Evolutionary conservation across 2,888 invertebrate species (phyloP).

Genomic region (Lepas anatifera): DNA sequence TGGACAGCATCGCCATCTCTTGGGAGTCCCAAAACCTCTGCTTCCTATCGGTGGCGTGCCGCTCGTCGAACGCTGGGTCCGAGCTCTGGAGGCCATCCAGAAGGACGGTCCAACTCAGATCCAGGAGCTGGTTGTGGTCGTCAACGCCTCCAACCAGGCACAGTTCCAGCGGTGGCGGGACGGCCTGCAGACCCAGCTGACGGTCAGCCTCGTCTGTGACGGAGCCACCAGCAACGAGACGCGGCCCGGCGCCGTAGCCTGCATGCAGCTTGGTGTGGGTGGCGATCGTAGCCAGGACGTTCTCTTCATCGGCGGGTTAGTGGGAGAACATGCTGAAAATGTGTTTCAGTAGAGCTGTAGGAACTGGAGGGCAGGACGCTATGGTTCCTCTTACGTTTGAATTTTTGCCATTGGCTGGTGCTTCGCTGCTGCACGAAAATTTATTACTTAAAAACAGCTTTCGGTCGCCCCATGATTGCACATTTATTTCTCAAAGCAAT

Average conservation of each 20-base stretch:
- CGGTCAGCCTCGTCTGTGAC: constrained; percentile 20
- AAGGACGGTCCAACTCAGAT: background rate
- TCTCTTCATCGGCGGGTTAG: constrained; percentile 24
- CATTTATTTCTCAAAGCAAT: too few relatives aligned
- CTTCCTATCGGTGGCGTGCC: background rate
- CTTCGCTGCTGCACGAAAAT: too few relatives aligned
- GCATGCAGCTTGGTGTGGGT: constrained; percentile 20
- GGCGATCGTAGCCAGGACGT: constrained; percentile 13
- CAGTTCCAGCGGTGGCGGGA: background rate
- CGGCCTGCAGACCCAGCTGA: background rate
- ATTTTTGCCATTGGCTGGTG: too few relatives aligned
- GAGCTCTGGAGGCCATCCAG: background rate
- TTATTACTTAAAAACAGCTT: too few relatives aligned
- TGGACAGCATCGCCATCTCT: background rate
- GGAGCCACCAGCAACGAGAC: constrained; percentile 21
- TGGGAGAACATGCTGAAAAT: too few relatives aligned
- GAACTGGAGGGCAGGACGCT: too few relatives aligned
- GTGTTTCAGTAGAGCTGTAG: too few relatives aligned
- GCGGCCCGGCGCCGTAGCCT: constrained; percentile 24
- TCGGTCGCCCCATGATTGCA: too few relatives aligned
- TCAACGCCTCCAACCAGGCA: background rate
- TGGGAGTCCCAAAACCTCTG: background rate
- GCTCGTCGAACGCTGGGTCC: background rate
- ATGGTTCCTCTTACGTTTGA: too few relatives aligned
- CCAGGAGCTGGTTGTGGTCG: background rate